Evolutionary conservation across 2,888 invertebrate genomes (phyloP).

Genomic region (Ceramica pisi): DNA sequence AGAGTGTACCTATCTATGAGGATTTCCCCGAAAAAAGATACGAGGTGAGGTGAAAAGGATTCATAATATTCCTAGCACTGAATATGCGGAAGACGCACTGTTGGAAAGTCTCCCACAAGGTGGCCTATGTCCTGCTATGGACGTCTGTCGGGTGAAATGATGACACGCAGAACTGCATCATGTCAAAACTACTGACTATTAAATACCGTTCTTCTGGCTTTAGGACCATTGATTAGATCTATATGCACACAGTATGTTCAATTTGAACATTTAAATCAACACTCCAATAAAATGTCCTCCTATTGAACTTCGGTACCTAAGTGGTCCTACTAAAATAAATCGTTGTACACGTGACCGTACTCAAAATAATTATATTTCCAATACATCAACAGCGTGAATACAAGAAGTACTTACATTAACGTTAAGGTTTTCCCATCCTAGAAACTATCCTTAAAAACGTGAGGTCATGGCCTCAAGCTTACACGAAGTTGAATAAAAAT

Average conservation of each 20-base stretch:
- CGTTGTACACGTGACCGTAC: not conserved
- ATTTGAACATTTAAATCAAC: conserved; percentile 8
- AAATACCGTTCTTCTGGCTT: too few relatives aligned
- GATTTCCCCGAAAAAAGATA: too few relatives aligned
- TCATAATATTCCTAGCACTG: not conserved
- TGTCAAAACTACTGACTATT: not conserved
- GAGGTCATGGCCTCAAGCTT: conserved; percentile 37
- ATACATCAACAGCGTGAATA: conserved; percentile 1
- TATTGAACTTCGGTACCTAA: not conserved
- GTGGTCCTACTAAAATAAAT: not conserved
- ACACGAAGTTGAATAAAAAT: conserved; percentile 44
- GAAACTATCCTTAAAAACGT: conserved; percentile 28
- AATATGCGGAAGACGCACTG: not conserved
- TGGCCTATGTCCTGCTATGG: not conserved
- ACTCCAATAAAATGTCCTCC: conserved; percentile 3
- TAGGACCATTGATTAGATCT: not conserved
- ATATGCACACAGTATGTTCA: not conserved
- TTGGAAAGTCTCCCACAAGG: not conserved
- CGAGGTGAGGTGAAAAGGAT: too few relatives aligned
- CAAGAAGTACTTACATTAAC: not conserved
- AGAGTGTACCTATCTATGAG: too few relatives aligned
- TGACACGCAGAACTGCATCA: not conserved
- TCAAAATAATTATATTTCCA: conserved; percentile 3
- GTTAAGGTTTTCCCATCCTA: conserved; percentile 9
- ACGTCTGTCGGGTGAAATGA: too few relatives aligned